A percentile compares a stretch with the other conserved stretches of the same genome.
These are phyloP conservation scores for Trichomalopsis sarcophagae DNA, from an alignment of 1,140 invertebrate genomes.

Conservation along the genomic window DNA sequence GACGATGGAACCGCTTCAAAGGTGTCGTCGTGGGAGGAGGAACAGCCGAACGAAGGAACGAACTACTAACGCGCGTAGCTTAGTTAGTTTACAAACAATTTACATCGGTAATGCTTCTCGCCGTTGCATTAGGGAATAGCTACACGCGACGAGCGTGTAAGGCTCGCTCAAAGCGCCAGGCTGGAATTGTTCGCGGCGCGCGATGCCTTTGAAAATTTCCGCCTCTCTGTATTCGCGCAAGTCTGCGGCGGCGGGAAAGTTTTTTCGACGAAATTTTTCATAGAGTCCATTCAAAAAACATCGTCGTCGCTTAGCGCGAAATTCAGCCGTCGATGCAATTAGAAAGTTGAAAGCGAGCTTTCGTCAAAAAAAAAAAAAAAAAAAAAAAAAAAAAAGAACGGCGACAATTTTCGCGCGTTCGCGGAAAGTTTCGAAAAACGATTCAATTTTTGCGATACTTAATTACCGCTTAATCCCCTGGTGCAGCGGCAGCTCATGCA, in stretches of 20 bases:
- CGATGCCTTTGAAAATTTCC: background rate
- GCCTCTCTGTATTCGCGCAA: too few relatives aligned
- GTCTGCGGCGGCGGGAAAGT: too few relatives aligned
- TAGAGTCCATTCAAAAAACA: too few relatives aligned
- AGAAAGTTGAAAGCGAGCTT: background rate
- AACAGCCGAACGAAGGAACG: background rate
- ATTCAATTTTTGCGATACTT: conserved; percentile 18
- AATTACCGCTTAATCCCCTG: conserved; percentile 36
- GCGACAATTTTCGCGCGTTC: too few relatives aligned
- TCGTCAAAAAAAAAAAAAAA: too few relatives aligned
- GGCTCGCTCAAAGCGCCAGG: background rate
- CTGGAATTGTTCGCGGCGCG: background rate
- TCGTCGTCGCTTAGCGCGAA: too few relatives aligned
- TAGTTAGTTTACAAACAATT: conserved; percentile 50
- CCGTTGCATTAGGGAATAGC: conserved; percentile 12
- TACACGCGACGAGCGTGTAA: background rate
- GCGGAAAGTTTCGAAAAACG: background rate
- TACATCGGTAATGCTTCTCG: conserved; percentile 48
- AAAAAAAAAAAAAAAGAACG: too few relatives aligned
- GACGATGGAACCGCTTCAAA: conserved; percentile 14
- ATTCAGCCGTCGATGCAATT: background rate
- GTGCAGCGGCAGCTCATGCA: background rate
- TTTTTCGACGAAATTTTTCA: too few relatives aligned
- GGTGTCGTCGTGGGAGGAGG: background rate
- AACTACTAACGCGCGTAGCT: background rate